A percentile compares a stretch with the other conserved stretches of the same genome.
phyloP scores from a whole-genome alignment of 2,113 vertebrate species.

The Cebidichthys violaceus region DNA sequence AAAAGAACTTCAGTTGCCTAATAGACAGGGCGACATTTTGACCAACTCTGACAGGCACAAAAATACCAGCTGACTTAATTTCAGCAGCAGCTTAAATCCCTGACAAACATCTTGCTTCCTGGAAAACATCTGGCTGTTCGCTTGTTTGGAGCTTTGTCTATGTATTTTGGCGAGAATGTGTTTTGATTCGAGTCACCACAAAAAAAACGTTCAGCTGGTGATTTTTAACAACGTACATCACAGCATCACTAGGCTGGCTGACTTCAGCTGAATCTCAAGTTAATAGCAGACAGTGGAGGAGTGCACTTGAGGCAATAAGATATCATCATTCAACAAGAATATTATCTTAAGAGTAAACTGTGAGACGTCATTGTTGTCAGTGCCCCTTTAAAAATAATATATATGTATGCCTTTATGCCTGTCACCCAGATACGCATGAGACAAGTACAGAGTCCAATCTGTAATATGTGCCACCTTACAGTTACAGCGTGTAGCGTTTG shows the following conservation, averaged over 20 bases:
- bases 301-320: slow-evolving; percentile 31
- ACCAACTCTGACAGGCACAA: background rate
- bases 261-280: slow-evolving; percentile 18
- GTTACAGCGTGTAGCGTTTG: background rate
- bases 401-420: too few relatives aligned
- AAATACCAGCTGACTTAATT: slow-evolving; percentile 37
- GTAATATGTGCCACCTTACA: background rate
- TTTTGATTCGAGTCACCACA: slow-evolving; percentile 46
- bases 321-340: slow-evolving; percentile 2
- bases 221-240: slow-evolving; percentile 43
- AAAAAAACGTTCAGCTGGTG: slow-evolving; percentile 34
- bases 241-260: background rate
- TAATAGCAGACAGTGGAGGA: slow-evolving; percentile 8
- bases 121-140: slow-evolving; percentile 46
- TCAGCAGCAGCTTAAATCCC: slow-evolving; percentile 23
- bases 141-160: slow-evolving; percentile 28
- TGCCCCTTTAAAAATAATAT: background rate
- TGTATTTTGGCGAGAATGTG: slow-evolving; percentile 47
- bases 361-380: background rate
- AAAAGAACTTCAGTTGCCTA: background rate
- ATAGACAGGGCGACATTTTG: slow-evolving; percentile 6
- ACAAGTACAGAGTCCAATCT: background rate
- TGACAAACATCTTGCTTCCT: slow-evolving; percentile 51
- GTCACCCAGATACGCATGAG: background rate
- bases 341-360: background rate